phyloP scores from a whole-genome alignment of 2,113 vertebrate genomes.

The Bambusicola thoracicus region DNA sequence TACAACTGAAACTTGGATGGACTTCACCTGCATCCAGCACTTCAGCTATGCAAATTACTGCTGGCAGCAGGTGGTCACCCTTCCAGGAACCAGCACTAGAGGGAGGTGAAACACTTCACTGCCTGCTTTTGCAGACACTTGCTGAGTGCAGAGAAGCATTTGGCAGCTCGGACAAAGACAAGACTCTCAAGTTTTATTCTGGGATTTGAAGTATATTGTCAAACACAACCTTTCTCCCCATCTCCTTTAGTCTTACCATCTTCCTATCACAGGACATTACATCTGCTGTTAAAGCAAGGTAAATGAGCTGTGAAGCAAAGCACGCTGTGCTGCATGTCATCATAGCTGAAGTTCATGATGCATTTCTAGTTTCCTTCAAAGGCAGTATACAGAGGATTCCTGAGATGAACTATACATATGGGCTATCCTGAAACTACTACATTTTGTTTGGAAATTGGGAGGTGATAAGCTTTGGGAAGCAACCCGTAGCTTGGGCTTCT shows the following conservation, averaged over 20 bases:
- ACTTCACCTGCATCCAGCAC: not conserved
- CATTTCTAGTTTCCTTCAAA: not conserved
- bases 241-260: not conserved
- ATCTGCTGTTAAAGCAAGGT: not conserved
- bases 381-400: not conserved
- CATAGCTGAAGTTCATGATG: not conserved
- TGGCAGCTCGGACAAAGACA: not conserved
- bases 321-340: not conserved
- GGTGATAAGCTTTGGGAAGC: not conserved
- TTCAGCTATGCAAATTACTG: not conserved
- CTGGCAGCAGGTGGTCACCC: not conserved
- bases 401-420: not conserved
- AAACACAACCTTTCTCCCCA: not conserved
- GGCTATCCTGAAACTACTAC: not conserved
- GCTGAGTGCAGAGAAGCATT: not conserved
- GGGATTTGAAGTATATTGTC: not conserved
- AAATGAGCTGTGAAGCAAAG: not conserved
- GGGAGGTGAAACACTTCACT: not conserved
- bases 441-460: not conserved
- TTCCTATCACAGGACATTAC: not conserved
- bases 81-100: fast-evolving
- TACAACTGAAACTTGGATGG: not conserved
- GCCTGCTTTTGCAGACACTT: not conserved
- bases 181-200: not conserved
- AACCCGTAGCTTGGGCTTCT: not conserved